Evolutionary conservation across 2,113 vertebrate genomes (phyloP).

Genomic region (Callaeas wilsoni): DNA sequence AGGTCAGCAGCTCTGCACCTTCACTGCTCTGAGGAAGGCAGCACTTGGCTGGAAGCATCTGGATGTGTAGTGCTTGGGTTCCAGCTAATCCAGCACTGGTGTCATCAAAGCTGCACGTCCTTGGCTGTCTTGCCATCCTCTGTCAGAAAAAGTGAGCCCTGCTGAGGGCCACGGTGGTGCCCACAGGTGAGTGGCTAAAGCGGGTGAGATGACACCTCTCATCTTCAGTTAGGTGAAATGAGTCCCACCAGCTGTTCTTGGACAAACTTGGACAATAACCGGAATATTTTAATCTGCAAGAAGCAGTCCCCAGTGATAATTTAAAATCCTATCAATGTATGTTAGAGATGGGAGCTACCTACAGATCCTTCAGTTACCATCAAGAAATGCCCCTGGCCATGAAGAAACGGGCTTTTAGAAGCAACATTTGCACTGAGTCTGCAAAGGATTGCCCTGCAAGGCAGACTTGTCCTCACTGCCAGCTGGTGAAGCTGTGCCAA

Average conservation of each 20-base stretch:
- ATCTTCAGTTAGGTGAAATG: background rate
- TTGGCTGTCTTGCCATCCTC: background rate
- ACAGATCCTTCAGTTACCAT: background rate
- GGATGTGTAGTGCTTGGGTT: fast-evolving
- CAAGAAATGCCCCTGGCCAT: background rate
- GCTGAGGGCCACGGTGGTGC: background rate
- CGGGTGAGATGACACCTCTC: background rate
- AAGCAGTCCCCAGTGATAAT: background rate
- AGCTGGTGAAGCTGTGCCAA: background rate
- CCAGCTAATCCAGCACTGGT: background rate
- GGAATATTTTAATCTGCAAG: background rate
- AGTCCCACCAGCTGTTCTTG: background rate
- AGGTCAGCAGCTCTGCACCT: background rate
- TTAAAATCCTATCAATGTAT: background rate
- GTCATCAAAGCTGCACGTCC: background rate
- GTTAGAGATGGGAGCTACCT: background rate
- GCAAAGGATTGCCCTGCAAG: background rate
- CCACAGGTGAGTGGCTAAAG: background rate
- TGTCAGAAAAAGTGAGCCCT: background rate
- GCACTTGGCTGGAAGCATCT: background rate
- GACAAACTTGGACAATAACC: background rate
- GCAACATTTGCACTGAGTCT: background rate
- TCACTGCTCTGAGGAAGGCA: background rate
- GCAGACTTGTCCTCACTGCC: background rate
- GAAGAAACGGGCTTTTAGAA: background rate